Evolutionary conservation across 1,140 invertebrate species (phyloP).

Genomic region (Camponotus pennsylvanicus): DNA sequence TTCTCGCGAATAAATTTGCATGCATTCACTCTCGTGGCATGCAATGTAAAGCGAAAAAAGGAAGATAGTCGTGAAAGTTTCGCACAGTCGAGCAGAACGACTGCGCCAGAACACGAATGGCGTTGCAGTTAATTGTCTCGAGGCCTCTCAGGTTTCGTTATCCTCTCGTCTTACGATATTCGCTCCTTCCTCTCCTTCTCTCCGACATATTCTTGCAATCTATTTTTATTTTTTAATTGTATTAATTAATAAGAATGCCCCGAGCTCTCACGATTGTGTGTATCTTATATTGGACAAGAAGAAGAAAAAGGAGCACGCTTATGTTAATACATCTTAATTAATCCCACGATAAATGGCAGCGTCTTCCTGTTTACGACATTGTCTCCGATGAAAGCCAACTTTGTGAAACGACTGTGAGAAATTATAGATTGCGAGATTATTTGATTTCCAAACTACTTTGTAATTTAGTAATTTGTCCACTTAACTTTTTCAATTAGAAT

Average conservation of each 20-base stretch:
- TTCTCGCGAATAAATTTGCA: slow-evolving; percentile 55
- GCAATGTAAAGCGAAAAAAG: slow-evolving; percentile 54
- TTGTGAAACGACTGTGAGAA: slow-evolving; percentile 13
- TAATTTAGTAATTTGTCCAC: neutral
- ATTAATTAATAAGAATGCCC: slow-evolving; percentile 47
- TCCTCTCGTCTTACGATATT: slow-evolving; percentile 40
- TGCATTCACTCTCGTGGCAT: slow-evolving; percentile 31
- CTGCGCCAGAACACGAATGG: slow-evolving; percentile 24
- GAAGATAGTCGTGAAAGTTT: slow-evolving; percentile 68
- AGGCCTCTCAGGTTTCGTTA: slow-evolving; percentile 62
- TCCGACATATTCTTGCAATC: slow-evolving; percentile 53
- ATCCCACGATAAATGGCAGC: slow-evolving; percentile 16
- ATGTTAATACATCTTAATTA: slow-evolving; percentile 42
- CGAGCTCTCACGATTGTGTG: slow-evolving; percentile 7
- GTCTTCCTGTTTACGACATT: slow-evolving; percentile 45
- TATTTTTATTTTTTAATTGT: slow-evolving; percentile 54
- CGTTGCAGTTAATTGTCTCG: slow-evolving; percentile 66
- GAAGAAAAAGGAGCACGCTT: neutral
- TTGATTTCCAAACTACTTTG: neutral
- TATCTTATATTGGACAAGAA: neutral
- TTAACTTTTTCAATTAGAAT: neutral
- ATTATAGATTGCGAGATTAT: slow-evolving; percentile 21
- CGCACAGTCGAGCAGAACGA: slow-evolving; percentile 66
- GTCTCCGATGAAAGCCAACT: slow-evolving; percentile 12
- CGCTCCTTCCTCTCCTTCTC: too few relatives aligned